Evolutionary conservation across 2,888 invertebrate species (phyloP).

Genomic region (Parelbella ahira): DNA sequence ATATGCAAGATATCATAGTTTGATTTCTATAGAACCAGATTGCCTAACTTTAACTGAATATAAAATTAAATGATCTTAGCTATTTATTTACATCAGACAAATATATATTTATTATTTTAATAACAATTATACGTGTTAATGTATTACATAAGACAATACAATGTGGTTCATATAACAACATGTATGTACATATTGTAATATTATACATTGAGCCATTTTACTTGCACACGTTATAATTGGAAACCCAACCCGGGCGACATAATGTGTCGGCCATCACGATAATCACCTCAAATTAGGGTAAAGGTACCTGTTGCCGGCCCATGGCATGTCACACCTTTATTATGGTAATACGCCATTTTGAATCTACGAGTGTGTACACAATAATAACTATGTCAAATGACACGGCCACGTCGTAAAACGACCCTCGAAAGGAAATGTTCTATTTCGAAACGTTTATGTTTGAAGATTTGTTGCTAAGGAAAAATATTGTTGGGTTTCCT

Average conservation of each 20-base stretch:
- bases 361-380: slow-evolving; percentile 28
- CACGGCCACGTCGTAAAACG: background rate
- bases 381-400: slow-evolving; percentile 28
- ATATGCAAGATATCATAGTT: no score
- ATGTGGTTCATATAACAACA: no score
- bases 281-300: slow-evolving; percentile 29
- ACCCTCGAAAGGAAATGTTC: slow-evolving; percentile 18
- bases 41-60: no score
- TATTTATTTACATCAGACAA: no score
- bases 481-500: slow-evolving; percentile 8
- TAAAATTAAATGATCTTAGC: no score
- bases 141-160: no score
- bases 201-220: no score
- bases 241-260: slow-evolving; percentile 8
- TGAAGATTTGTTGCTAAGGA: slow-evolving; percentile 21
- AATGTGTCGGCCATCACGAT: slow-evolving; percentile 3
- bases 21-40: no score
- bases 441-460: slow-evolving; percentile 16
- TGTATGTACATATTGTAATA: no score
- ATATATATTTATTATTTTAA: no score
- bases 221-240: slow-evolving; percentile 1
- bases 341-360: slow-evolving; percentile 34
- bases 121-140: no score
- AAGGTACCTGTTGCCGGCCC: slow-evolving; percentile 36
- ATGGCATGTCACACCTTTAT: slow-evolving; percentile 36